These are phyloP conservation scores for Caenorhabditis virilis DNA, from an alignment of 2,888 invertebrate genomes.

Conservation along the genomic window DNA sequence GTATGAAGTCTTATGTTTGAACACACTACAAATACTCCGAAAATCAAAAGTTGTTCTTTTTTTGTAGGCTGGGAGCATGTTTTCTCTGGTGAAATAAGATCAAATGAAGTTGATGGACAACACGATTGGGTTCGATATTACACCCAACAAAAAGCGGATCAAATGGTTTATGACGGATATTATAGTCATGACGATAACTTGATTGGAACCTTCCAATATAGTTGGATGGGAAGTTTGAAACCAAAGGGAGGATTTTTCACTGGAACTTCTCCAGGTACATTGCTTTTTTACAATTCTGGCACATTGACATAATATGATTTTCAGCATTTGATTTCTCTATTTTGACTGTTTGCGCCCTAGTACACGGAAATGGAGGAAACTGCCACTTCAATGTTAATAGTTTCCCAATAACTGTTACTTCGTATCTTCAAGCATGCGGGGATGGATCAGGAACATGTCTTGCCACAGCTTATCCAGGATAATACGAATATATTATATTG, in stretches of 20 bases:
- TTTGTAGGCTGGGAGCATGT: slow-evolving; percentile 66
- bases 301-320: too few species aligned
- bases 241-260: slow-evolving; percentile 65
- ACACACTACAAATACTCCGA: slow-evolving; percentile 23
- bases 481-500: too few species aligned
- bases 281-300: too few species aligned
- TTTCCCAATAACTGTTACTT: slow-evolving; percentile 53
- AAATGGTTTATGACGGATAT: slow-evolving; percentile 66
- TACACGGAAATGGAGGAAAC: slow-evolving; percentile 54
- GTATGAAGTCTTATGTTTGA: slow-evolving; percentile 18
- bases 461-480: slow-evolving; percentile 57
- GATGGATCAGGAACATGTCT: slow-evolving; percentile 53
- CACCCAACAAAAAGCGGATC: slow-evolving; percentile 58
- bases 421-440: slow-evolving; percentile 58
- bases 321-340: slow-evolving; percentile 67
- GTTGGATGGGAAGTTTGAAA: slow-evolving; percentile 58
- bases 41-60: slow-evolving; percentile 1
- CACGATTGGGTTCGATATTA: slow-evolving; percentile 68
- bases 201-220: slow-evolving; percentile 67
- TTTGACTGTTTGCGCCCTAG: slow-evolving; percentile 61
- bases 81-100: slow-evolving; percentile 64
- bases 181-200: slow-evolving; percentile 56
- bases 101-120: slow-evolving; percentile 59
- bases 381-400: slow-evolving; percentile 58
- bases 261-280: slow-evolving; percentile 65